Percentiles rank a stretch among this genome's conserved stretches.
Conservation (phyloP, 1,140 invertebrate species). For the Drosophila erecta region DNA sequence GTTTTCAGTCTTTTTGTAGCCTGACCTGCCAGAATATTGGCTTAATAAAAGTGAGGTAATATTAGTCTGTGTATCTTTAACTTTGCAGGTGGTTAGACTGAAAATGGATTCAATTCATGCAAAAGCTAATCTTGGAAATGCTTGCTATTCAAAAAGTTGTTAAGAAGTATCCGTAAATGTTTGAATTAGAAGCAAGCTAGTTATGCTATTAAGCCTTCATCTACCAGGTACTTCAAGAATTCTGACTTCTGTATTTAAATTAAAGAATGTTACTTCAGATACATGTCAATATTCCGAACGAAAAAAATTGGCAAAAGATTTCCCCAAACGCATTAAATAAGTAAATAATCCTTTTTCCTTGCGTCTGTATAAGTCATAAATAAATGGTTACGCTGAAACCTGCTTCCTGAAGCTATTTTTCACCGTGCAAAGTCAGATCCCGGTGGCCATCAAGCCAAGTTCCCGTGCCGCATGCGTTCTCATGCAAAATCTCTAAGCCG, state of each 20-base stretch:
- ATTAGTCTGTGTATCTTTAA: background rate
- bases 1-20: constrained; percentile 38
- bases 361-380: background rate
- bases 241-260: no score
- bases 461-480: constrained; percentile 52
- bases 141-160: no score
- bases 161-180: no score
- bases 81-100: background rate
- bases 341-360: background rate
- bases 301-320: no score
- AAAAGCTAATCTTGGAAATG: no score
- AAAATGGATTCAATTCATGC: no score
- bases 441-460: constrained; percentile 41
- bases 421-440: background rate
- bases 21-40: background rate
- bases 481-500: constrained; percentile 60
- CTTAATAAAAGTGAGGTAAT: background rate
- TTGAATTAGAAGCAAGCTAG: no score
- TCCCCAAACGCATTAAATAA: background rate
- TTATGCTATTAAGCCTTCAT: no score
- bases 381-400: background rate
- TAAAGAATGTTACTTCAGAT: no score
- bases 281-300: no score
- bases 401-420: background rate
- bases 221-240: no score